Evolutionary conservation across 2,797 vertebrate species (phyloP).

Genomic region (Siniperca undulata): DNA sequence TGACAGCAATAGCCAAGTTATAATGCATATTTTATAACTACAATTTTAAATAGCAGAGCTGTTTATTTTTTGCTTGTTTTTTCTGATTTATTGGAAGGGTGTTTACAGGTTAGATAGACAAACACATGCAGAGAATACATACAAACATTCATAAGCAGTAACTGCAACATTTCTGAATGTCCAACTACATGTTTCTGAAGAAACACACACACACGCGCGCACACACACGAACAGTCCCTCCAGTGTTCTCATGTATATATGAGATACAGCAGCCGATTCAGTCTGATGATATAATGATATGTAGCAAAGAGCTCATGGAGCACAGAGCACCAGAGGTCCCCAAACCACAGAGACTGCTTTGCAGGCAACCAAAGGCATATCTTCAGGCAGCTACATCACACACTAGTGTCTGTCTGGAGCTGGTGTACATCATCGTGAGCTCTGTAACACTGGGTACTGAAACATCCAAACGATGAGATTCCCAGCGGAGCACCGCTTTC

Average conservation of each 20-base stretch:
- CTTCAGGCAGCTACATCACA: conserved; percentile 81
- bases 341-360: conserved; percentile 77
- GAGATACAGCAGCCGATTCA: conserved; percentile 45
- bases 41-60: not conserved
- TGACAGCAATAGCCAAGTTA: not conserved
- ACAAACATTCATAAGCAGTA: not conserved
- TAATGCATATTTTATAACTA: conserved; percentile 8
- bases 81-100: not conserved
- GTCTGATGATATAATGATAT: conserved; percentile 63
- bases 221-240: conserved; percentile 24
- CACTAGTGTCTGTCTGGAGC: conserved; percentile 65
- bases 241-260: conserved; percentile 30
- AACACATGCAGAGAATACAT: not conserved
- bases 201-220: conserved; percentile 26
- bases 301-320: conserved; percentile 58
- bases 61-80: conserved; percentile 18
- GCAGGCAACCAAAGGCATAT: conserved; percentile 79
- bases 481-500: conserved; percentile 75
- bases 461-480: conserved; percentile 73
- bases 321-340: conserved; percentile 76
- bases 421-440: conserved; percentile 76
- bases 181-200: not conserved
- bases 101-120: conserved; percentile 1
- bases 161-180: not conserved
- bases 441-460: conserved; percentile 72